A percentile compares a stretch with the other conserved stretches of the same genome.
These are phyloP conservation scores for Ardeotis arabs DNA, from an alignment of 2,113 vertebrate species.

Conservation along the genomic window DNA sequence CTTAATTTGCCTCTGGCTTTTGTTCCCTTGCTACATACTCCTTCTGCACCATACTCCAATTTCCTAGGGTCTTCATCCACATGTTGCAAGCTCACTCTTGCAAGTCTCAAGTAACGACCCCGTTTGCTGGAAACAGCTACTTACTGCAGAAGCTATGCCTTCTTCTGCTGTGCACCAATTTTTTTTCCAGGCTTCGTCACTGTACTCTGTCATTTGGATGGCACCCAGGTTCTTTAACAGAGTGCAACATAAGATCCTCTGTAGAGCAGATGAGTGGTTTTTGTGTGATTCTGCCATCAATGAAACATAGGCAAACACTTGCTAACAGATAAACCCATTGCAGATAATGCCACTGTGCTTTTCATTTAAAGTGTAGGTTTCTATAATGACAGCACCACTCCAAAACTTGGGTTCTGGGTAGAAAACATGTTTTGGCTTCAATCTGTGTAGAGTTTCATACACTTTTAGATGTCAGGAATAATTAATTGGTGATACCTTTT, in stretches of 20 bases:
- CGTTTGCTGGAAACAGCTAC: accelerated
- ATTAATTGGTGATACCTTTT: neutral
- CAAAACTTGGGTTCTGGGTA: neutral
- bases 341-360: neutral
- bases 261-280: neutral
- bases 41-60: neutral
- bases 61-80: neutral
- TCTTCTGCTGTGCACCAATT: neutral
- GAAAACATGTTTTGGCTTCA: neutral
- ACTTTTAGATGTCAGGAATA: neutral
- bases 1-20: neutral
- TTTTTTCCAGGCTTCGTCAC: neutral
- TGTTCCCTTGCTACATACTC: neutral
- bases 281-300: neutral
- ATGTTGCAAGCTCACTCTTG: neutral
- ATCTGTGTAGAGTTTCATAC: neutral
- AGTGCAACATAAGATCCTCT: neutral
- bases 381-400: neutral
- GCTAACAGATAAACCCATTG: neutral
- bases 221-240: neutral
- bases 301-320: neutral
- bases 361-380: neutral
- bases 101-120: neutral
- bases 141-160: neutral
- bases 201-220: neutral